Conservation (phyloP, 2,888 invertebrate genomes). For the Meandrusa payeni region DNA sequence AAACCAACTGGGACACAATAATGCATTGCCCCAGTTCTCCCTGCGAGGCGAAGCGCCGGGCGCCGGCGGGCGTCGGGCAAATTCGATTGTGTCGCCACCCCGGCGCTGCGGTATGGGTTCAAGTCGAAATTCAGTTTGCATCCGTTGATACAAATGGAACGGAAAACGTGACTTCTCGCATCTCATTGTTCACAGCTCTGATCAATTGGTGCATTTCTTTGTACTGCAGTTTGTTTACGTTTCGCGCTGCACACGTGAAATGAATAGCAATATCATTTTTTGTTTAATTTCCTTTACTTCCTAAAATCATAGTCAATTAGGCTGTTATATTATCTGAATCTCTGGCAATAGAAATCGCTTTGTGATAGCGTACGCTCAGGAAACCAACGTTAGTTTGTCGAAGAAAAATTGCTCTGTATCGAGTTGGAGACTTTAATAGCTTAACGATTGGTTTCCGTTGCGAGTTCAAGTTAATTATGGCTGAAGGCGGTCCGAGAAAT, state of each 20-base stretch:
- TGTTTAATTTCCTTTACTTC: too few species aligned
- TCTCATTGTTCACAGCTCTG: conserved; percentile 11
- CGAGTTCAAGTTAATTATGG: conserved; percentile 16
- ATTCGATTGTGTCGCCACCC: conserved; percentile 6
- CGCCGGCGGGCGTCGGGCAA: conserved; percentile 2
- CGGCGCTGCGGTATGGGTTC: conserved; percentile 1
- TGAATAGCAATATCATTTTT: too few species aligned
- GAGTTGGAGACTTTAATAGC: conserved; percentile 16
- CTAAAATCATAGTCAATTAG: too few species aligned
- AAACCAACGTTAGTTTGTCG: neutral
- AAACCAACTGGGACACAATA: too few species aligned
- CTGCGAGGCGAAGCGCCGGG: too few species aligned
- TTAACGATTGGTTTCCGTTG: conserved; percentile 21
- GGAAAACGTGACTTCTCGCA: conserved; percentile 10
- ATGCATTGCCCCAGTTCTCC: too few species aligned
- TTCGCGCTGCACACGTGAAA: too few species aligned
- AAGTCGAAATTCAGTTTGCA: conserved; percentile 8
- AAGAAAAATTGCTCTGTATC: conserved; percentile 14
- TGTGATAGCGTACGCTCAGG: too few species aligned
- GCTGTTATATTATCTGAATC: too few species aligned
- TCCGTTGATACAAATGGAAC: conserved; percentile 3
- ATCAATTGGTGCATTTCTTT: too few species aligned
- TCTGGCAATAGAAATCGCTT: too few species aligned
- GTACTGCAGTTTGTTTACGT: too few species aligned
- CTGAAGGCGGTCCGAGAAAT: conserved; percentile 11